Percentiles rank a stretch among this genome's conserved stretches.
phyloP scores from a whole-genome alignment of 53 echinoderm and acorn worm species.

The Pentamera pediparva region DNA sequence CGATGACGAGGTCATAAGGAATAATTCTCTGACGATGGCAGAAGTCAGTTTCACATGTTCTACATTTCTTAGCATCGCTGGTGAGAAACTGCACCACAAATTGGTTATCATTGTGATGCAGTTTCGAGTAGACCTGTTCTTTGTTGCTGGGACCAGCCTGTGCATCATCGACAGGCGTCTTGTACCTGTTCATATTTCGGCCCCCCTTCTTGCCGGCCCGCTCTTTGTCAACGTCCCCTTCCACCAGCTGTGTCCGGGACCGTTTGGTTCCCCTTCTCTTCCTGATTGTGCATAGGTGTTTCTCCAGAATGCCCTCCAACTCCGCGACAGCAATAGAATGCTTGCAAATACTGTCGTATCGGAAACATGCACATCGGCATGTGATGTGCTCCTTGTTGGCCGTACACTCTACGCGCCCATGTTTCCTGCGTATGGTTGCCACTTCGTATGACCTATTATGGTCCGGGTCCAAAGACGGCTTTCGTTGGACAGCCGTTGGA shows the following conservation, averaged over 20 bases:
- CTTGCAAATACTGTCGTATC: not conserved
- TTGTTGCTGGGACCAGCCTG: not conserved
- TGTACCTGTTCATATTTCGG: not conserved
- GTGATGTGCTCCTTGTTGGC: slow-evolving; percentile 3
- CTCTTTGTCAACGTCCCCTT: not conserved
- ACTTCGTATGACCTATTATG: not conserved
- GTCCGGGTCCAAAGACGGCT: not conserved
- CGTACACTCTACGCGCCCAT: not conserved
- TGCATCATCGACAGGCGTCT: not conserved
- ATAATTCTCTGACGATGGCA: not conserved
- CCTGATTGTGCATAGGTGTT: not conserved
- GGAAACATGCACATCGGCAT: not conserved
- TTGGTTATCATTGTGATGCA: slow-evolving; percentile 8
- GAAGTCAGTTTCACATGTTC: not conserved
- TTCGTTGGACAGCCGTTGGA: not conserved
- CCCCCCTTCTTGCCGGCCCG: slow-evolving; percentile 3
- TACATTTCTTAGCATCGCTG: not conserved
- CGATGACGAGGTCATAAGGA: not conserved
- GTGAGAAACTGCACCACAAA: not conserved
- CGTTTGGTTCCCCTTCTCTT: not conserved
- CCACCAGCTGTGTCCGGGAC: not conserved
- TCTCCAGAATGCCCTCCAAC: not conserved
- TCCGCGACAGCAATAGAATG: not conserved
- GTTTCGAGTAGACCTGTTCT: not conserved
- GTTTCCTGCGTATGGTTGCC: not conserved